Percentiles rank a stretch among this genome's conserved stretches.
phyloP scores from a whole-genome alignment of 2,888 invertebrate genomes.

The Dascillus cervinus region DNA sequence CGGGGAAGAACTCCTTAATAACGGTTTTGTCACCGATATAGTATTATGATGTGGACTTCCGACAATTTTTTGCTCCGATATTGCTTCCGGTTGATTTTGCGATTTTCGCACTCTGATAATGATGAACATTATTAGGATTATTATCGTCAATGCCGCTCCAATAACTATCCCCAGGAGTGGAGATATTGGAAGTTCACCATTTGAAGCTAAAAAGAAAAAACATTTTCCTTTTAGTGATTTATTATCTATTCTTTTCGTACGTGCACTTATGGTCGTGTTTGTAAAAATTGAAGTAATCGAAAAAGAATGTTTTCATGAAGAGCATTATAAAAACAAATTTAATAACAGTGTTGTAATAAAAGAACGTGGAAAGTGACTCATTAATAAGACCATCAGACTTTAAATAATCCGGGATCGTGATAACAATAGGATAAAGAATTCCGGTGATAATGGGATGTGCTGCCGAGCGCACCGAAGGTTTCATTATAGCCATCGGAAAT shows the following conservation, averaged over 20 bases:
- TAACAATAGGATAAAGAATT: constrained; percentile 32
- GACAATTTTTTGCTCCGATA: constrained; percentile 41
- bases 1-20: constrained; percentile 37
- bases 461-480: constrained; percentile 24
- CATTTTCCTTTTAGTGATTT: neutral
- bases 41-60: constrained; percentile 29
- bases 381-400: constrained; percentile 31
- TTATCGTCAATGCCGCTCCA: constrained; percentile 48
- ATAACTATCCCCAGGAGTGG: constrained; percentile 49
- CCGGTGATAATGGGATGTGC: constrained; percentile 28
- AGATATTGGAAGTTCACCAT: constrained; percentile 48
- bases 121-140: constrained; percentile 45
- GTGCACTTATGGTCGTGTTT: neutral
- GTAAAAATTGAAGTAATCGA: neutral
- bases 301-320: constrained; percentile 19
- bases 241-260: neutral
- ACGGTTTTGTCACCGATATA: constrained; percentile 37
- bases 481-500: constrained; percentile 28
- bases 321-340: constrained; percentile 28
- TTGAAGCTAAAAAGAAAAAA: constrained; percentile 43
- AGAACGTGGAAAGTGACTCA: constrained; percentile 26
- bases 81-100: constrained; percentile 27
- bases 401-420: constrained; percentile 29
- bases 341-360: constrained; percentile 26
- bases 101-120: constrained; percentile 44